Evolutionary conservation across 2,888 invertebrate species (phyloP), one percentile per base, ranked within the genome.

Genomic region (Calameuta pallipes): DNA sequence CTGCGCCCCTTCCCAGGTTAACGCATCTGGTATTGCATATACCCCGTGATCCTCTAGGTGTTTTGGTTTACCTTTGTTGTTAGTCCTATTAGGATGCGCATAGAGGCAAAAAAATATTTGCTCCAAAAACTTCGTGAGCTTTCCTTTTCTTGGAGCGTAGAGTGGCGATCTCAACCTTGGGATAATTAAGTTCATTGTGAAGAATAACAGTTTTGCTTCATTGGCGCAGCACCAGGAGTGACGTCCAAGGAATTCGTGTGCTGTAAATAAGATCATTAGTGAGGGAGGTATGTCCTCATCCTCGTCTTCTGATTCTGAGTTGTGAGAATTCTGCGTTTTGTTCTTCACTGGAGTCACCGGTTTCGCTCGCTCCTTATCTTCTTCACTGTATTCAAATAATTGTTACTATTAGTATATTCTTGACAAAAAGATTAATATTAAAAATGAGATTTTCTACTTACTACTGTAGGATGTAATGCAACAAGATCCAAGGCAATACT

Each of bases 91-190:
- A 0, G 96, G 96, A 92, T 97, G 96, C 1, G 96, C 95, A 90
- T 96, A 98, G 2, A 98, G 92, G 90, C 98, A 98, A 90, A 94
- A 98, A 80, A 96, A 93, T 80, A 95, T 94, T 92, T 98, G 98
- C 87, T 98, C 98, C 87, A 98, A 93, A 83, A 96, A 95, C 84
- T 96, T 95, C 80, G 94, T 94, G 3, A 97, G 93, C 88, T 95
- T 95, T 86, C 95, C 95, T 74, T 95, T 92, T 37, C 94, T 93
- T 74, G 93, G 92, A 33, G 94, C 94, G 75, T 95, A 93, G 11
- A 94, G 93, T 31, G 95, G 95, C 0, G 95, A 94, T 79, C 95
- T 93, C 70, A 96, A 87, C 81, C 95, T 93, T 41, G 96, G 95
- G n/a, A 95, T 93, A 69, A 97, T 93, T 1, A 95, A 94, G 83